Evolutionary conservation across 2,797 vertebrate species (phyloP).

Genomic region (Microchirus variegatus): DNA sequence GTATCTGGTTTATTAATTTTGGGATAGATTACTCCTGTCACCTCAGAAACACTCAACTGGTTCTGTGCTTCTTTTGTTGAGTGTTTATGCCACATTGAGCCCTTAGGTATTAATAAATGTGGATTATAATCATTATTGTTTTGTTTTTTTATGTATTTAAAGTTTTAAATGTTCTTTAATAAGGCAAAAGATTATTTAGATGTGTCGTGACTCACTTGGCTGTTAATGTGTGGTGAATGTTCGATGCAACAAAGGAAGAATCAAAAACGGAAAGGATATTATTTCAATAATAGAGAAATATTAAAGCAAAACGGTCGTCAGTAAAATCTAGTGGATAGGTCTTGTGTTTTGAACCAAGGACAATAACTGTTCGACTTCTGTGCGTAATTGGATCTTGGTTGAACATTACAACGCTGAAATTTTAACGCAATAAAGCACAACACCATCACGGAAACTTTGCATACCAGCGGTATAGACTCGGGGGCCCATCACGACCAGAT

Average conservation of each 20-base stretch:
- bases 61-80: slow-evolving; percentile 24
- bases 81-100: not conserved
- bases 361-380: not conserved
- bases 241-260: too few relatives aligned
- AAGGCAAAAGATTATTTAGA: not conserved
- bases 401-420: slow-evolving; percentile 23
- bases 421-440: slow-evolving; percentile 25
- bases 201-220: too few relatives aligned
- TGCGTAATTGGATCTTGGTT: slow-evolving; percentile 17
- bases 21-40: slow-evolving; percentile 60
- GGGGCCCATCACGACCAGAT: slow-evolving; percentile 67
- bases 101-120: not conserved
- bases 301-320: too few relatives aligned
- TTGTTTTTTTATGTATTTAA: not conserved
- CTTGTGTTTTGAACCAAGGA: not conserved
- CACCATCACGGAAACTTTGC: slow-evolving; percentile 24
- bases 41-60: slow-evolving; percentile 26
- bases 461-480: slow-evolving; percentile 61
- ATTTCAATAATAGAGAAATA: too few relatives aligned
- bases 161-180: not conserved
- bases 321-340: too few relatives aligned
- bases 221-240: too few relatives aligned
- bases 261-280: too few relatives aligned
- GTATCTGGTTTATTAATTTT: slow-evolving; percentile 66
- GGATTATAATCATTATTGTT: not conserved